Percentiles rank a stretch among this genome's conserved stretches.
Evolutionary conservation across 1,140 invertebrate species (phyloP).

Genomic region (Monomorium pharaonis): DNA sequence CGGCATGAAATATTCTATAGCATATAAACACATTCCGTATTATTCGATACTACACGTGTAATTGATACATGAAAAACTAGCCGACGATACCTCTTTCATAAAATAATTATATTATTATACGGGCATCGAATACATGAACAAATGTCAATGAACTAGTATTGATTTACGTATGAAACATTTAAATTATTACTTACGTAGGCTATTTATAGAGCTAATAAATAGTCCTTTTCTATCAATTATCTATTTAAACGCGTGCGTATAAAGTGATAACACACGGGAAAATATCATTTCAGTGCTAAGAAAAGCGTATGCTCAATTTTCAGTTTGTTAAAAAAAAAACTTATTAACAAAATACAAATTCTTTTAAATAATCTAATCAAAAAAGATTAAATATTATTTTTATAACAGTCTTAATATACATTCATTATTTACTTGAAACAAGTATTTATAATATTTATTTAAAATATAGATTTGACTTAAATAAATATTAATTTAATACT

Average conservation of each 20-base stretch:
- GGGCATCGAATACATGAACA: neutral
- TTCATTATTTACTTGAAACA: no score
- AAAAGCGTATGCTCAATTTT: no score
- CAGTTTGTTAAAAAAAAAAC: no score
- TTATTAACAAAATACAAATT: no score
- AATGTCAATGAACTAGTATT: slow-evolving; percentile 18
- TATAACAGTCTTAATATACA: no score
- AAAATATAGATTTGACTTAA: no score
- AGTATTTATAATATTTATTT: no score
- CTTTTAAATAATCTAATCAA: no score
- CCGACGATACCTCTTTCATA: neutral
- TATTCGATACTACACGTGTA: neutral
- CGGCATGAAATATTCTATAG: neutral
- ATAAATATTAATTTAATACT: no score
- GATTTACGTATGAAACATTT: slow-evolving; percentile 31
- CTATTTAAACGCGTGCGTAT: neutral
- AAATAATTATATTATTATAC: slow-evolving; percentile 21
- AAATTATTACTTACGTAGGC: slow-evolving; percentile 1
- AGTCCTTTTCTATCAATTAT: slow-evolving; percentile 14
- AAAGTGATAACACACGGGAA: slow-evolving; percentile 26
- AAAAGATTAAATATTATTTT: no score
- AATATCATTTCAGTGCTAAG: no score
- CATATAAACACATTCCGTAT: neutral
- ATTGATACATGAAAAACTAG: slow-evolving; percentile 6
- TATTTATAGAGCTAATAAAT: neutral